Conservation (phyloP, 2,888 invertebrate genomes). For the Oeneis ivallda region DNA sequence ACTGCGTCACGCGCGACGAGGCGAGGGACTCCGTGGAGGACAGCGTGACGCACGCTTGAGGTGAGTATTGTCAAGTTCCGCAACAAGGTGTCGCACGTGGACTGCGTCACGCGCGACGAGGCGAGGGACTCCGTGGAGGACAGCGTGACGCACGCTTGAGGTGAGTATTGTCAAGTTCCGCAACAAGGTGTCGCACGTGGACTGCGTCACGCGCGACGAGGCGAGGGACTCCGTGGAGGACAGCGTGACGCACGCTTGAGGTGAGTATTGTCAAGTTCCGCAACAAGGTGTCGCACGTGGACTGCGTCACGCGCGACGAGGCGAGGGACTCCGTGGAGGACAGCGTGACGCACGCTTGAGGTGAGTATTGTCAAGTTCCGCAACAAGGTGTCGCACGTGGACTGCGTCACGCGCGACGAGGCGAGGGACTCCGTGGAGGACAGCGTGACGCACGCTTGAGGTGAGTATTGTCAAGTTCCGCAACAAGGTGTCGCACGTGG, state of each 20-base stretch:
- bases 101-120: slow-evolving; percentile 96
- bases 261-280: slow-evolving; percentile 98
- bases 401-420: slow-evolving; percentile 96
- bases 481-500: slow-evolving; percentile 97
- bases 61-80: slow-evolving; percentile 98
- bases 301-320: slow-evolving; percentile 96
- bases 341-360: no score
- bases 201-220: slow-evolving; percentile 96
- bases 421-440: slow-evolving; percentile 99
- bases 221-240: slow-evolving; percentile 99
- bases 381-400: slow-evolving; percentile 97
- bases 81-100: slow-evolving; percentile 97
- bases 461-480: slow-evolving; percentile 98
- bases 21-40: slow-evolving; percentile 99
- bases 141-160: no score
- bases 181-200: slow-evolving; percentile 97
- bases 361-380: slow-evolving; percentile 98
- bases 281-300: slow-evolving; percentile 97
- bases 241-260: no score
- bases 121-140: slow-evolving; percentile 99
- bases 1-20: slow-evolving; percentile 96
- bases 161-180: slow-evolving; percentile 98
- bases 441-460: no score
- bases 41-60: no score
- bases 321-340: slow-evolving; percentile 99